phyloP scores from a whole-genome alignment of 2,888 invertebrate genomes.

The Cheilosia impressa region DNA sequence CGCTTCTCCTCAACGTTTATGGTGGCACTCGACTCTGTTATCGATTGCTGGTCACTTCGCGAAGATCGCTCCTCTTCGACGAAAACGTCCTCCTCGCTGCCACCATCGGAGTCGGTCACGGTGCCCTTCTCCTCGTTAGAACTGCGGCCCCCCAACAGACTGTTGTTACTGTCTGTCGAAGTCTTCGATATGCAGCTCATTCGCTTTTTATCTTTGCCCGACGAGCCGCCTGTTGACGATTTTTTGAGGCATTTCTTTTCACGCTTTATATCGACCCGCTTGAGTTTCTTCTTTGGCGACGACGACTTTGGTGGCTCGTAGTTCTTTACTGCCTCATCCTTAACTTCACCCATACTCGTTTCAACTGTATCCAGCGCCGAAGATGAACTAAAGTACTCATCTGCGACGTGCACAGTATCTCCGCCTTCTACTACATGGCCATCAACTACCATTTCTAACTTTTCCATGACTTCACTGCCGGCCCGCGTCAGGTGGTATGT shows the following conservation, averaged over 20 bases:
- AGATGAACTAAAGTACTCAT: constrained; percentile 87
- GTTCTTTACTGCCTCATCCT: constrained; percentile 84
- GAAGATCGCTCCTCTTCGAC: constrained; percentile 75
- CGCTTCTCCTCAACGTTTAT: constrained; percentile 83
- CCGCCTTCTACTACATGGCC: constrained; percentile 58
- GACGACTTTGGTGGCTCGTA: constrained; percentile 77
- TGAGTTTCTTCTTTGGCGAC: constrained; percentile 76
- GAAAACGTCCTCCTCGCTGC: constrained; percentile 80
- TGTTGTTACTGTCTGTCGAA: constrained; percentile 83
- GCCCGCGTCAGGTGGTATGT: constrained; percentile 82
- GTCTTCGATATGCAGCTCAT: constrained; percentile 83
- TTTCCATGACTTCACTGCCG: constrained; percentile 75
- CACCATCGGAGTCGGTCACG: constrained; percentile 74
- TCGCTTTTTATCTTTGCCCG: constrained; percentile 80
- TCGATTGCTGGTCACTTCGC: constrained; percentile 67
- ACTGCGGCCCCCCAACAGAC: constrained; percentile 75
- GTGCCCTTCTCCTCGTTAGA: constrained; percentile 66
- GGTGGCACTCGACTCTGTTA: constrained; percentile 75
- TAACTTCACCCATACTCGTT: constrained; percentile 86
- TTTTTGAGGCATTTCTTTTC: constrained; percentile 77
- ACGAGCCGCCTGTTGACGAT: constrained; percentile 58
- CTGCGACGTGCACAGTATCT: constrained; percentile 86
- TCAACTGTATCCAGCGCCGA: constrained; percentile 84
- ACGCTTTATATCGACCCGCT: constrained; percentile 70
- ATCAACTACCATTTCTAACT: constrained; percentile 76